Conservation (phyloP, 2,888 invertebrate species). For the Chymomyza procnemis region DNA sequence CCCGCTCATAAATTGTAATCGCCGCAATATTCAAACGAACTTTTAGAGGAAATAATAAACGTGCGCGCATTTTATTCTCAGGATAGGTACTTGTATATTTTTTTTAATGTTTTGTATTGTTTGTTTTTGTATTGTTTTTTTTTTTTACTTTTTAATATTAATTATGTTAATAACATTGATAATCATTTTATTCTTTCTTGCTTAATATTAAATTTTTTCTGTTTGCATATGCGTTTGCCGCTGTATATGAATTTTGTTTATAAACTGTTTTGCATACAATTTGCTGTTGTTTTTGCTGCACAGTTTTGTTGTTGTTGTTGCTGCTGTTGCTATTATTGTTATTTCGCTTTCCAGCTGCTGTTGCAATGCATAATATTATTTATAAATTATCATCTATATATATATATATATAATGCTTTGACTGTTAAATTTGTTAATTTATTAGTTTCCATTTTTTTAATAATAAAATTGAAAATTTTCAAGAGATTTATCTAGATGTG, state of each 20-base stretch:
- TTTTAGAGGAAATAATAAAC: constrained; percentile 74
- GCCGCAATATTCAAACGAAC: constrained; percentile 47
- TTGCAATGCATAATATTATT: constrained; percentile 21
- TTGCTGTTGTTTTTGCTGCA: constrained; percentile 23
- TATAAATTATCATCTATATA: constrained; percentile 57
- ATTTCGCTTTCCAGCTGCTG: constrained; percentile 47
- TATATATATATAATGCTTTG: constrained; percentile 58
- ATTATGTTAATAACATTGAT: constrained; percentile 78
- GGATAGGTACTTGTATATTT: constrained; percentile 77
- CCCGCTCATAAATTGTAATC: not conserved
- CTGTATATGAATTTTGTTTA: constrained; percentile 62
- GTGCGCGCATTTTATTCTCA: constrained; percentile 75
- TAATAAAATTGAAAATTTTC: constrained; percentile 75
- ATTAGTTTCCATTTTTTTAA: constrained; percentile 62
- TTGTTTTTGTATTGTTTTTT: constrained; percentile 51
- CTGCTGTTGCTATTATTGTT: constrained; percentile 16
- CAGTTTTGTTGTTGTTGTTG: constrained; percentile 31
- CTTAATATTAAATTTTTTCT: constrained; percentile 66
- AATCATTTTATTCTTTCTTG: constrained; percentile 63
- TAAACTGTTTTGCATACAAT: constrained; percentile 62
- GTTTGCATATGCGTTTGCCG: constrained; percentile 42
- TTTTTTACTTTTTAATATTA: constrained; percentile 73
- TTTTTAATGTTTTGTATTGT: constrained; percentile 46
- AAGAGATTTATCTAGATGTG: constrained; percentile 75
- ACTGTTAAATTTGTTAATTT: constrained; percentile 64